phyloP scores from a whole-genome alignment of 92 coral and sea anemone genomes.

The Actinostola sp. region DNA sequence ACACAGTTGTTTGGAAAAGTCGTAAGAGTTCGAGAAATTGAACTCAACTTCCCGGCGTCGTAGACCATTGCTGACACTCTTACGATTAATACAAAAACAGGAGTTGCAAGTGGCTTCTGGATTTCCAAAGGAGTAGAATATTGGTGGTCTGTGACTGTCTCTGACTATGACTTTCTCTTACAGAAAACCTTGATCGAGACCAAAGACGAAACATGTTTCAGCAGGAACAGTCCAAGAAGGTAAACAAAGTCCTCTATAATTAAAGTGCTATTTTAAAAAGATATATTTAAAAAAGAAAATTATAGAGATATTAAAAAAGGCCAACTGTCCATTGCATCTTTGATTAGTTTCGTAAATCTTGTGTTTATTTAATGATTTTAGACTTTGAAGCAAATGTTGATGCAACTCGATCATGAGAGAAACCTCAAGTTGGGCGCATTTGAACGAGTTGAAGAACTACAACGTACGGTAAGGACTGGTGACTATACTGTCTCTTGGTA shows the following conservation, averaged over 20 bases:
- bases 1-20: too few species aligned
- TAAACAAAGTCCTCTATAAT: conserved; percentile 5
- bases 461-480: conserved; percentile 70
- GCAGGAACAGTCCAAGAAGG: conserved; percentile 95
- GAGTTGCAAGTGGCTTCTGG: not conserved
- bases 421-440: conserved; percentile 88
- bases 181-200: conserved; percentile 92
- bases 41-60: too few species aligned
- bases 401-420: conserved; percentile 91
- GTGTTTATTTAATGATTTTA: conserved; percentile 24
- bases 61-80: too few species aligned
- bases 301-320: not conserved
- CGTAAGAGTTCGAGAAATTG: too few species aligned
- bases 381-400: conserved; percentile 90
- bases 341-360: not conserved
- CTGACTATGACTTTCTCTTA: not conserved
- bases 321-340: not conserved
- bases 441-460: conserved; percentile 94
- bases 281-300: too few species aligned
- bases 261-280: too few species aligned
- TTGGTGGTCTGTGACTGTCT: not conserved
- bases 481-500: not conserved
- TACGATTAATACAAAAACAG: too few species aligned
- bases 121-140: not conserved
- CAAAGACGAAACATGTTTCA: conserved; percentile 87